phyloP scores from a whole-genome alignment of 2,888 invertebrate species.

The Nomada ferruginata region DNA sequence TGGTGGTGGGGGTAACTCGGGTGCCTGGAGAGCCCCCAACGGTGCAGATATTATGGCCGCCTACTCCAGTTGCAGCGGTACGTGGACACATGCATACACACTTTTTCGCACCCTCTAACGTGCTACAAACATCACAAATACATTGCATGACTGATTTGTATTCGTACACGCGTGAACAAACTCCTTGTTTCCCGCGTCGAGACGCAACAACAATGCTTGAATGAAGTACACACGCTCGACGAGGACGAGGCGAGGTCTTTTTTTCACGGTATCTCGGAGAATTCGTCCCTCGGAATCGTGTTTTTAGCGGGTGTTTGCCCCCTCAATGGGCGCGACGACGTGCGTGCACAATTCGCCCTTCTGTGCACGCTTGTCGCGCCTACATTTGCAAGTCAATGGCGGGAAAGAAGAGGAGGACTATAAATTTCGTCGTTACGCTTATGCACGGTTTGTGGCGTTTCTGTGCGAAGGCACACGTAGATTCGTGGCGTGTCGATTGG shows the following conservation, averaged over 20 bases:
- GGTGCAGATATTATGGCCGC: constrained; percentile 90
- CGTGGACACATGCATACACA: constrained; percentile 52
- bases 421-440: constrained; percentile 8
- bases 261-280: not conserved
- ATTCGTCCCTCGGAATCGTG: not conserved
- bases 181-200: constrained; percentile 26
- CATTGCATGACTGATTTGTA: constrained; percentile 23
- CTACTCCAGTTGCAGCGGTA: constrained; percentile 90
- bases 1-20: constrained; percentile 84
- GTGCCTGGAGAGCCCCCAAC: constrained; percentile 87
- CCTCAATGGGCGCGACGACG: constrained; percentile 15
- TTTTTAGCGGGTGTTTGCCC: constrained; percentile 12
- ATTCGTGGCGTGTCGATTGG: not conserved
- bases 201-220: constrained; percentile 22
- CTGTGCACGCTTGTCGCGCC: constrained; percentile 15
- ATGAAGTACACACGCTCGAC: constrained; percentile 12
- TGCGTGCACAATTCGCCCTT: constrained; percentile 10
- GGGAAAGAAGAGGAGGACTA: constrained; percentile 5
- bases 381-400: constrained; percentile 28
- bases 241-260: constrained; percentile 12
- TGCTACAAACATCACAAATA: not conserved
- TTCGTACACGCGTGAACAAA: constrained; percentile 11
- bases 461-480: not conserved
- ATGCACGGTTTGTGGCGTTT: not conserved
- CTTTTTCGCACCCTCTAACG: not conserved